A percentile compares a stretch with the other conserved stretches of the same genome.
These are phyloP conservation scores for Euschistus heros DNA, from an alignment of 1,140 invertebrate genomes.

Conservation along the genomic window DNA sequence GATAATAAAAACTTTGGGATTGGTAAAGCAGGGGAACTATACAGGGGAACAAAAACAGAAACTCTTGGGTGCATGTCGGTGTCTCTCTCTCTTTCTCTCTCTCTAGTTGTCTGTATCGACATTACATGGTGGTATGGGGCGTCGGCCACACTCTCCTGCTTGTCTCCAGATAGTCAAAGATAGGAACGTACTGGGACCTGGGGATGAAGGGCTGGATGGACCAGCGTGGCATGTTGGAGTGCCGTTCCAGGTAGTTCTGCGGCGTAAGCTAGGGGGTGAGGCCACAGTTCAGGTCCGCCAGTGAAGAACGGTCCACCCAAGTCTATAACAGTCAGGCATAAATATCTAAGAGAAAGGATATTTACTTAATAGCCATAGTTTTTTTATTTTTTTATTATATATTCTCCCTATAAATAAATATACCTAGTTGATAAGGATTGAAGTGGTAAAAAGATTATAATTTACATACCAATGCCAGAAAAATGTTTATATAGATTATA, in stretches of 20 bases:
- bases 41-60: neutral
- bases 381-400: no score
- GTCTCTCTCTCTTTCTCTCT: constrained; percentile 4
- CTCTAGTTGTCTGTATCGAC: constrained; percentile 8
- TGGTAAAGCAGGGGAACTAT: neutral
- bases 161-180: constrained; percentile 92
- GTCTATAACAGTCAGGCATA: constrained; percentile 50
- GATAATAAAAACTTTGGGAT: neutral
- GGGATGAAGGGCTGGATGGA: constrained; percentile 91
- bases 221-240: constrained; percentile 76
- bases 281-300: constrained; percentile 83
- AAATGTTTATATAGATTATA: neutral
- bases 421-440: no score
- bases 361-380: no score
- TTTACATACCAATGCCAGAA: neutral
- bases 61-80: constrained; percentile 7
- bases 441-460: no score
- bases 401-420: no score
- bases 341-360: no score
- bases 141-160: constrained; percentile 30
- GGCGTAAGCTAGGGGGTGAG: constrained; percentile 79
- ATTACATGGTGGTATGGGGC: constrained; percentile 32
- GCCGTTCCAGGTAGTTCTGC: constrained; percentile 69
- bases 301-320: constrained; percentile 90
- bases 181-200: constrained; percentile 92